Conservation (phyloP, 2,113 vertebrate genomes). For the Corythoichthys haematopterus region DNA sequence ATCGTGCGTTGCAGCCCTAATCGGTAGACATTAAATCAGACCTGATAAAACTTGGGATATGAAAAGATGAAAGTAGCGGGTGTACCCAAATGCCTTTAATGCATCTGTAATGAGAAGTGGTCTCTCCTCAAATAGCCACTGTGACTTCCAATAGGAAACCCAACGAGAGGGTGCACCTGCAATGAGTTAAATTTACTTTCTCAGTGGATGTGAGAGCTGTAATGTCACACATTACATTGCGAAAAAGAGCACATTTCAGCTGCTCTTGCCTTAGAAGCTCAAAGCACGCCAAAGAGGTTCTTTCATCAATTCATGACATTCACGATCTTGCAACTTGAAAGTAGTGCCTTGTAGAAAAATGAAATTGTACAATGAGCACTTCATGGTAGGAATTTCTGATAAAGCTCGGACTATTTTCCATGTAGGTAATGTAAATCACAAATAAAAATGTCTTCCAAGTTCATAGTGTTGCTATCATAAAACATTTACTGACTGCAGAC, state of each 20-base stretch:
- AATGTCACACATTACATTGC: constrained; percentile 27
- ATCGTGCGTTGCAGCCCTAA: too few species aligned
- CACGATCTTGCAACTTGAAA: background rate
- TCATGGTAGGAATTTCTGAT: background rate
- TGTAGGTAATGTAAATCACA: background rate
- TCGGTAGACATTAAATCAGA: background rate
- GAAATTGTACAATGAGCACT: background rate
- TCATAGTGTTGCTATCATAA: too few species aligned
- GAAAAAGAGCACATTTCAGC: constrained; percentile 12
- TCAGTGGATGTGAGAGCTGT: constrained; percentile 38
- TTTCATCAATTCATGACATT: background rate
- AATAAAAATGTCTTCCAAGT: background rate
- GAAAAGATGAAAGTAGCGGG: background rate
- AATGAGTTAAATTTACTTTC: constrained; percentile 42
- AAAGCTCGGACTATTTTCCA: background rate
- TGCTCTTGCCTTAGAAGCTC: constrained; percentile 3
- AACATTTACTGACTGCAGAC: too few species aligned
- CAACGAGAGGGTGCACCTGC: constrained; percentile 30
- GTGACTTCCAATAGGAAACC: constrained; percentile 28
- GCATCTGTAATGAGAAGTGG: constrained; percentile 19
- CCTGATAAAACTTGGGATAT: background rate
- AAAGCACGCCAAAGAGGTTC: background rate
- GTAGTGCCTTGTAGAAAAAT: background rate
- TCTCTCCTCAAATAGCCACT: constrained; percentile 29
- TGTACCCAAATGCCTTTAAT: background rate